A percentile compares a stretch with the other conserved stretches of the same genome.
These are phyloP conservation scores for Apamea monoglypha DNA, from an alignment of 2,888 invertebrate genomes.

Conservation along the genomic window DNA sequence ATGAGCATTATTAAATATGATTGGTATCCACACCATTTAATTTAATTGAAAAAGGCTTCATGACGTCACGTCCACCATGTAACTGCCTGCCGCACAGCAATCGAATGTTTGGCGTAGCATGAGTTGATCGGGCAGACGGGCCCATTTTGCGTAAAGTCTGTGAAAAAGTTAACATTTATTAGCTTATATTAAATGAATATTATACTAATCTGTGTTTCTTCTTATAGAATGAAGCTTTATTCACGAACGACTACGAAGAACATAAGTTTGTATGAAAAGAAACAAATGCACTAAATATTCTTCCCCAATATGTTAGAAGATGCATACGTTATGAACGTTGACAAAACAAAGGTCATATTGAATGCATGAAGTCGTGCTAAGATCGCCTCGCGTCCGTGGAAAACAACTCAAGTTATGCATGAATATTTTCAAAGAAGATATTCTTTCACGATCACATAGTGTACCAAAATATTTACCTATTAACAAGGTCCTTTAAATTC, in stretches of 20 bases:
- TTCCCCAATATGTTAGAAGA: not conserved
- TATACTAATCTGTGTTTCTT: no score
- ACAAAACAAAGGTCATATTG: conserved; percentile 37
- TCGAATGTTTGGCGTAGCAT: no score
- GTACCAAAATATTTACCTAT: not conserved
- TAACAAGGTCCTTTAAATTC: not conserved
- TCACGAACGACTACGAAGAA: not conserved
- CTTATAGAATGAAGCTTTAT: not conserved
- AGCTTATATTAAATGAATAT: no score
- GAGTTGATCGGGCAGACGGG: no score
- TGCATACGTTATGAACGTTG: conserved; percentile 29
- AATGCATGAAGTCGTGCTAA: conserved; percentile 63
- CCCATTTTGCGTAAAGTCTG: no score
- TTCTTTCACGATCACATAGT: not conserved
- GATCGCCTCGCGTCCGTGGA: conserved; percentile 60
- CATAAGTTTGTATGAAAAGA: not conserved
- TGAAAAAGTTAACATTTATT: no score
- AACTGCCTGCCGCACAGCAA: no score
- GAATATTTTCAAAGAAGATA: conserved; percentile 25
- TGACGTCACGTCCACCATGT: no score
- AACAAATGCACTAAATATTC: conserved; percentile 2
- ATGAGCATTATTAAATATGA: not conserved
- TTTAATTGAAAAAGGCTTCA: no score
- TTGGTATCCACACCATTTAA: no score
- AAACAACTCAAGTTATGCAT: conserved; percentile 20